A percentile compares a stretch with the other conserved stretches of the same genome.
Conservation (phyloP, 2,888 invertebrate genomes). For the Beris chalybata region DNA sequence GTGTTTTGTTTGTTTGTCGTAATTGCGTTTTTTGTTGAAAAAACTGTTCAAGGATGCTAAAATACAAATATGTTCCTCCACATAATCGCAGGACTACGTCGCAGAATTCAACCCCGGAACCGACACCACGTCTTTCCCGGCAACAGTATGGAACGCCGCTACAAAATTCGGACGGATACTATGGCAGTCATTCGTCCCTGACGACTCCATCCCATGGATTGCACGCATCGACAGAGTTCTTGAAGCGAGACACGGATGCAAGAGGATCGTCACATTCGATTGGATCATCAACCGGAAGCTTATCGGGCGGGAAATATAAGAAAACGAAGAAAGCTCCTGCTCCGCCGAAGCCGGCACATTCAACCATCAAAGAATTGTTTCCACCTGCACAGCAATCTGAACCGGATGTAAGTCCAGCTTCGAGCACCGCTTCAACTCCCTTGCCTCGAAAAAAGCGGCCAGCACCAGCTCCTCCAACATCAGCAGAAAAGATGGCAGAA, state of each 20-base stretch:
- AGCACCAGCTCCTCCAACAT: conserved; percentile 66
- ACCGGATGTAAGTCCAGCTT: conserved; percentile 46
- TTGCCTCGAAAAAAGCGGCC: conserved; percentile 64
- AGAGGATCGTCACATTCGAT: conserved; percentile 48
- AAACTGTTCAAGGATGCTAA: conserved; percentile 43
- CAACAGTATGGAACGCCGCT: conserved; percentile 44
- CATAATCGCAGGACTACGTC: conserved; percentile 49
- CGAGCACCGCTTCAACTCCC: conserved; percentile 51
- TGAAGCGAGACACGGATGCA: conserved; percentile 45
- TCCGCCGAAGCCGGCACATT: conserved; percentile 46
- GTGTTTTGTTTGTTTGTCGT: conserved; percentile 24
- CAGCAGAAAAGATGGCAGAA: not conserved
- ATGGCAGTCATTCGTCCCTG: conserved; percentile 48
- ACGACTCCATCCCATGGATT: conserved; percentile 36
- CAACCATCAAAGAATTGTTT: conserved; percentile 36
- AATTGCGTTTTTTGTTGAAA: conserved; percentile 13
- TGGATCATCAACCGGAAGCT: conserved; percentile 46
- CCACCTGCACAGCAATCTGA: conserved; percentile 34
- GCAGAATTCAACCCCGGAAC: conserved; percentile 48
- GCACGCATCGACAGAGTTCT: conserved; percentile 37
- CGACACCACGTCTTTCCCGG: conserved; percentile 42
- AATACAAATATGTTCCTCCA: conserved; percentile 51
- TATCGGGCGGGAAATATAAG: conserved; percentile 37
- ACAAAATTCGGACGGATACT: conserved; percentile 45
- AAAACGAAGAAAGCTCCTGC: conserved; percentile 48